Base-by-base conservation (phyloP, 2,113 vertebrate species). In the Malurus cyaneus region DNA sequence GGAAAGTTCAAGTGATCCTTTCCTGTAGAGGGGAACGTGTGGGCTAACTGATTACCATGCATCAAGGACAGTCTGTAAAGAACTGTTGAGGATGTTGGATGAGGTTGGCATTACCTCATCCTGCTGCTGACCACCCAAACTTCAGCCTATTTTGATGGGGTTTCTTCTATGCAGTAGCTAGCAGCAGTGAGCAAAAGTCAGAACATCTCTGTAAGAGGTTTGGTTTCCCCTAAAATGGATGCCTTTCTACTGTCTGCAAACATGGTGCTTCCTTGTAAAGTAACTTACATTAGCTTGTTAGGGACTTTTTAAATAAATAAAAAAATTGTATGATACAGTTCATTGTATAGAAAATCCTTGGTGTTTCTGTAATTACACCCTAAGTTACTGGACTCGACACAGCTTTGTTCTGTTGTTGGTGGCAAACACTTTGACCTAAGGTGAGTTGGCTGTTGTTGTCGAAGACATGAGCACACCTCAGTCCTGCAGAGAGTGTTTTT, bases 91-190 rank as follows among this genome's bases (percentile, higher is more conserved):
- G 39, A 39, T 39, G 39, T 39, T 39, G 39, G 39, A 39, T 39
- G 71, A 54, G 29, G 26, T 19, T 83, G 89, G 60, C 60, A 64
- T 95, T 95, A 56, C 64, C 67, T 96, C 89, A 71, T 83, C 65
- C 44, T 73, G 0, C 12, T 53, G 54, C 67, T 74, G 85, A n/a
- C 79, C 52, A 28, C 79, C 80, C 52, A 71, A 59, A 94, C 67
- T 86, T 41, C 3, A 11, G 46, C 59, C 39, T 62, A 21, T 52
- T 95, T 62, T 78, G 67, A 24, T 1, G 1, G 47, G 46, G 56
- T 29, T 83, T 52, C 73, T 87, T 89, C 60, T 71, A 5, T 8
- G 1, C 8, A 59, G n/a, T 44, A 49, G 52, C 47, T 44, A 49
- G 52, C 47, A 49, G 8, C 47, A 44, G 36, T 14, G 52, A 82